A percentile compares a stretch with the other conserved stretches of the same genome.
These are phyloP conservation scores for Shinisaurus crocodilurus DNA, from an alignment of 2,113 vertebrate genomes.

Conservation along the genomic window DNA sequence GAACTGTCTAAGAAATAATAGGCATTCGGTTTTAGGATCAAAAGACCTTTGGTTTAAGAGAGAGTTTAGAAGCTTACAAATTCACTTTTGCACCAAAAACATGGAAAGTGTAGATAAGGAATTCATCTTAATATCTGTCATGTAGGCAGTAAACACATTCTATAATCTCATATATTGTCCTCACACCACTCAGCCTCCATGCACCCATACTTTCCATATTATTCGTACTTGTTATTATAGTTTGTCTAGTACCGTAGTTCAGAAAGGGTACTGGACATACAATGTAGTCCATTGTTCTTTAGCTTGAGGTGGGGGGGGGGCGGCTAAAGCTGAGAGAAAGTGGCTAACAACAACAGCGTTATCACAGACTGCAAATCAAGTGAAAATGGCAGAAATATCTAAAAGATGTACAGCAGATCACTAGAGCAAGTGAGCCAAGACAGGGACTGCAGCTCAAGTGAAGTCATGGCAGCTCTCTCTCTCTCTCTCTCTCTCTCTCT, in stretches of 20 bases:
- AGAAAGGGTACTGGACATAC: not conserved
- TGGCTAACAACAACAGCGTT: not conserved
- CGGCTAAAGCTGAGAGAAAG: not conserved
- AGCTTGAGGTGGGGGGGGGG: not conserved
- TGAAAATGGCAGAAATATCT: not conserved
- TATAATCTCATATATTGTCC: not conserved
- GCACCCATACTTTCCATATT: not conserved
- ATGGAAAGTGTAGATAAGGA: not conserved
- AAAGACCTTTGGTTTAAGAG: not conserved
- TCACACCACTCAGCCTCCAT: too few relatives aligned
- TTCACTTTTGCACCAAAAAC: not conserved
- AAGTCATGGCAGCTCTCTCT: not conserved
- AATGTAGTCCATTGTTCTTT: not conserved
- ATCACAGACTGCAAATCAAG: not conserved
- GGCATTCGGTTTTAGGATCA: not conserved
- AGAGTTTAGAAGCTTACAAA: not conserved
- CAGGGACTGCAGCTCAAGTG: not conserved
- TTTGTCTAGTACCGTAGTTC: not conserved
- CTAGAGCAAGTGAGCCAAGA: not conserved
- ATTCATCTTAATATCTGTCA: not conserved
- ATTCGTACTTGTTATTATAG: not conserved
- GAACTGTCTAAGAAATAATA: not conserved
- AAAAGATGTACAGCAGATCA: not conserved
- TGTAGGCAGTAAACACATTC: not conserved
- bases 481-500: not conserved